Percentiles rank a stretch among this genome's conserved stretches.
These are phyloP conservation scores for Pygmarrhopalites habei DNA, from an alignment of 1,140 invertebrate species.

Conservation along the genomic window DNA sequence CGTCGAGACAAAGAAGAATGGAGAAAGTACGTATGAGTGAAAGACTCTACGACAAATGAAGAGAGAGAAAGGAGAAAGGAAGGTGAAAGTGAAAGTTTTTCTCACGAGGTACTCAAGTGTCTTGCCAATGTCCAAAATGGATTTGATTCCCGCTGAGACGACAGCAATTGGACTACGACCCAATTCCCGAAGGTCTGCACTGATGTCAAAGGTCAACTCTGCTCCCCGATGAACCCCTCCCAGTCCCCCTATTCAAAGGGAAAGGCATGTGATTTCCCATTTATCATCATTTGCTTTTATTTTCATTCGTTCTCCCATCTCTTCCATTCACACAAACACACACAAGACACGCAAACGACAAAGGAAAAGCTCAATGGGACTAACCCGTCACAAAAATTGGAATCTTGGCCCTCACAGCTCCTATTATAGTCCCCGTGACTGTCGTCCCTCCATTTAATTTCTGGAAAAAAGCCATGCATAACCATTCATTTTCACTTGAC, in stretches of 20 bases:
- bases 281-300: too few species aligned
- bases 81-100: too few species aligned
- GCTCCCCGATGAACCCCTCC: conserved; percentile 91
- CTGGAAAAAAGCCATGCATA: conserved; percentile 40
- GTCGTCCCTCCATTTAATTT: conserved; percentile 85
- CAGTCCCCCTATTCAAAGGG: conserved; percentile 59
- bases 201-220: conserved; percentile 80
- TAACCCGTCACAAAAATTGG: conserved; percentile 85
- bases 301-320: neutral
- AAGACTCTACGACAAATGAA: too few species aligned
- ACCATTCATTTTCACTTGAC: neutral
- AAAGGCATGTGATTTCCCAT: neutral
- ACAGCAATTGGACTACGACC: conserved; percentile 78
- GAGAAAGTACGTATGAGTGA: too few species aligned
- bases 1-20: too few species aligned
- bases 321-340: neutral
- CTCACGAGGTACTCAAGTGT: conserved; percentile 88
- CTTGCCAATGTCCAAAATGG: conserved; percentile 88
- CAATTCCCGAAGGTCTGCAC: conserved; percentile 80
- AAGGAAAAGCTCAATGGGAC: too few species aligned
- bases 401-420: conserved; percentile 72
- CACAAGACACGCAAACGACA: too few species aligned
- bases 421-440: conserved; percentile 85
- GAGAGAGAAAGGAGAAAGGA: too few species aligned
- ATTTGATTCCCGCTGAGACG: conserved; percentile 92